phyloP scores from a whole-genome alignment of 1,140 invertebrate species.

The Magallana gigas region DNA sequence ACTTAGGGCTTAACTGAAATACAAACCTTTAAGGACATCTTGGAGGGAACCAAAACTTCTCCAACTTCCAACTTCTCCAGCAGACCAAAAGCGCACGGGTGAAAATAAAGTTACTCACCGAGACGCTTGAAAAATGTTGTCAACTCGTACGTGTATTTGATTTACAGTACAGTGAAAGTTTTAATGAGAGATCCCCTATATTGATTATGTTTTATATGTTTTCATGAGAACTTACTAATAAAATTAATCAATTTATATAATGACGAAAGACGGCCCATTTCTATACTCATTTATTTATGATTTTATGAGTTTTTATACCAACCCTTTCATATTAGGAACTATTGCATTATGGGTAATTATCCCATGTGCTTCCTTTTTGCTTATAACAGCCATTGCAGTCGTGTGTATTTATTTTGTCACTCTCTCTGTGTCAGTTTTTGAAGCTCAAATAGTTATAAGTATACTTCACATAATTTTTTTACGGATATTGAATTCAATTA shows the following conservation, averaged over 20 bases:
- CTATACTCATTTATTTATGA: no score
- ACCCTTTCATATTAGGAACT: not conserved
- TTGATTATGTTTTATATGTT: no score
- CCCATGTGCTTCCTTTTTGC: constrained; percentile 26
- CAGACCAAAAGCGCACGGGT: not conserved
- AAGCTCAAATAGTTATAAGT: no score
- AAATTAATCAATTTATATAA: no score
- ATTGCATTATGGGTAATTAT: constrained; percentile 4
- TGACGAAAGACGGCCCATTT: no score
- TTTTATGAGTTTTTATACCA: not conserved
- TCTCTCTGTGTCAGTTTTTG: not conserved
- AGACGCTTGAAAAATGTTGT: not conserved
- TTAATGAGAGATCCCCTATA: no score
- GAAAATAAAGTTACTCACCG: not conserved
- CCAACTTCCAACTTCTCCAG: not conserved
- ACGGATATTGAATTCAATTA: no score
- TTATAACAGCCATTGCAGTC: not conserved
- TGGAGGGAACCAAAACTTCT: constrained; percentile 7
- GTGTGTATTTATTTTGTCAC: not conserved
- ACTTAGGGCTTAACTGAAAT: no score
- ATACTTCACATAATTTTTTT: no score
- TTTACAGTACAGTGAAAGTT: no score
- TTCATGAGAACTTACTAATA: no score
- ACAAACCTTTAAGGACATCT: constrained; percentile 31
- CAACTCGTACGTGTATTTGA: not conserved